Conservation (phyloP, 1,140 invertebrate genomes). For the Zaprionus gabonicus region DNA sequence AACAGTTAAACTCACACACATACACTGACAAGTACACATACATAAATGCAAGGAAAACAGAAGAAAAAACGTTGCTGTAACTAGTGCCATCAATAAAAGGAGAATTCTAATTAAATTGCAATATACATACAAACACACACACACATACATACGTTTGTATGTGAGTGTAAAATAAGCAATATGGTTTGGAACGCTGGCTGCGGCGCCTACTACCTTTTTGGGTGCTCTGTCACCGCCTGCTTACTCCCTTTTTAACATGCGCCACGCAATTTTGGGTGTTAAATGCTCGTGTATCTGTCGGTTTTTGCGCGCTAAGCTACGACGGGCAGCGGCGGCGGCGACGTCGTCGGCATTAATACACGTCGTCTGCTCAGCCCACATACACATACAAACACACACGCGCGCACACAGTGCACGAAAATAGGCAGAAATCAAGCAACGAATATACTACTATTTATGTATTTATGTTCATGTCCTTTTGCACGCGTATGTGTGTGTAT, state of each 20-base stretch:
- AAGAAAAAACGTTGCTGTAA: slow-evolving; percentile 35
- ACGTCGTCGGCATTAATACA: slow-evolving; percentile 72
- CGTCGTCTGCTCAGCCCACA: slow-evolving; percentile 37
- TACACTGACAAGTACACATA: slow-evolving; percentile 27
- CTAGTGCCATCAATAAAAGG: slow-evolving; percentile 44
- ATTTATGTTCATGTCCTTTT: slow-evolving; percentile 57
- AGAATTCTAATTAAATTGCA: slow-evolving; percentile 38
- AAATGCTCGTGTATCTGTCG: slow-evolving; percentile 82
- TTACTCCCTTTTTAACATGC: slow-evolving; percentile 68
- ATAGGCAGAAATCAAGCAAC: slow-evolving; percentile 59
- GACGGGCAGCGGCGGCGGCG: slow-evolving; percentile 34
- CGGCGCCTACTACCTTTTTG: slow-evolving; percentile 27
- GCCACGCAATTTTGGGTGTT: slow-evolving; percentile 79
- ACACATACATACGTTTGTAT: neutral
- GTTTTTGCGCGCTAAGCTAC: slow-evolving; percentile 79
- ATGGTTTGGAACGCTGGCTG: slow-evolving; percentile 16
- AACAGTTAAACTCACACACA: slow-evolving; percentile 1
- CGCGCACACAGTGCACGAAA: slow-evolving; percentile 39
- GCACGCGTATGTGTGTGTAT: slow-evolving; percentile 4
- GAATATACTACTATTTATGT: slow-evolving; percentile 58
- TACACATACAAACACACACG: slow-evolving; percentile 17
- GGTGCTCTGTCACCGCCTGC: slow-evolving; percentile 28
- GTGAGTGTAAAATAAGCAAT: slow-evolving; percentile 1
- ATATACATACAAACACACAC: slow-evolving; percentile 13
- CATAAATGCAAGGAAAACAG: slow-evolving; percentile 37